Conservation (phyloP, 2,797 vertebrate species). For the Rhinella marina region DNA sequence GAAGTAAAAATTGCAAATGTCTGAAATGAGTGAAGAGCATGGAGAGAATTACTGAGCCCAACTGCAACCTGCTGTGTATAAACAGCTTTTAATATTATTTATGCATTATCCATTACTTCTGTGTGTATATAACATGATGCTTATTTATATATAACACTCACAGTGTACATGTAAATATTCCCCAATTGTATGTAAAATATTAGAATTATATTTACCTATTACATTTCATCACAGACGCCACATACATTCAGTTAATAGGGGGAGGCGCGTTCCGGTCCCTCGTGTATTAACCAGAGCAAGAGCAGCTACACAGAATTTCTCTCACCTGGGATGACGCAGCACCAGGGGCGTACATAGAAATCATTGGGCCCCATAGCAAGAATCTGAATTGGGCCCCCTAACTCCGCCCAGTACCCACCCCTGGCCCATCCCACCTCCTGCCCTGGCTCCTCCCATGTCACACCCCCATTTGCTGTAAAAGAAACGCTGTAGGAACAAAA, state of each 20-base stretch:
- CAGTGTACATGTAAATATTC: background rate
- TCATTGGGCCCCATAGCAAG: no score
- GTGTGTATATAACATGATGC: background rate
- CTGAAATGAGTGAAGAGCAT: background rate
- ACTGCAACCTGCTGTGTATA: background rate
- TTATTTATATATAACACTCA: background rate
- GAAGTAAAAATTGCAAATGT: background rate
- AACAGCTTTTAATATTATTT: background rate
- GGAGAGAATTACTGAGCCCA: background rate
- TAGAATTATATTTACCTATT: background rate
- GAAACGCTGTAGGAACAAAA: no score
- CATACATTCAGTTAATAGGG: background rate
- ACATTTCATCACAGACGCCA: background rate
- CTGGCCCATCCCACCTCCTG: no score
- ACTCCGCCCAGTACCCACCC: no score
- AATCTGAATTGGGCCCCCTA: no score
- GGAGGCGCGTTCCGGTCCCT: background rate
- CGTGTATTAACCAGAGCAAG: background rate
- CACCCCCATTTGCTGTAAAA: no score
- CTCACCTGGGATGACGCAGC: background rate
- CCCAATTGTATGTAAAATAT: background rate
- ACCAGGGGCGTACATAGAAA: no score
- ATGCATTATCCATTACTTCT: background rate
- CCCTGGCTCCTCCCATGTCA: no score
- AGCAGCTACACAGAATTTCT: background rate